Evolutionary conservation across 2,888 invertebrate genomes (phyloP), one percentile per base, ranked within the genome.

Genomic region (Nebria salina): DNA sequence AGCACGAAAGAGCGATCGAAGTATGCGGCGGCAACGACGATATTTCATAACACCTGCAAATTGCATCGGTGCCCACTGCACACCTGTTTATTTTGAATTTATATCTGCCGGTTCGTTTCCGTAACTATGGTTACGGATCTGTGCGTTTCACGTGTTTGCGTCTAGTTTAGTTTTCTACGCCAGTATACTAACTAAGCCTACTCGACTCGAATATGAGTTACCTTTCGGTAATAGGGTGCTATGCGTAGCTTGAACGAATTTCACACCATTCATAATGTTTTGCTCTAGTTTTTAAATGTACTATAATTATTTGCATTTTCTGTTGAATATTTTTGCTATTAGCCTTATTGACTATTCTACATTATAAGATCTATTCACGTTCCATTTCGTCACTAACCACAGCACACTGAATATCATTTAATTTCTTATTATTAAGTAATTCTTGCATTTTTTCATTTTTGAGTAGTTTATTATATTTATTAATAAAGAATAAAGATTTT

Each of bases 21-120:
- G 34, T 34, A 34, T 34, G 34, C 34, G 34, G 34, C 34, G 34
- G 34, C 34, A 34, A 34, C 5, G 34, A 34, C 54, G 54, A 54
- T 54, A 54, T 54, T 54, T 54, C 54, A 54, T 54, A 54, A 54
- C 54, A 54, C 54, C 54, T 54, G 54, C 54, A 54, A 54, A 54
- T 54, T 54, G 54, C 54, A 54, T 54, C 54, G 54, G 54, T 54
- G 54, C 43, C 9, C 43, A 43, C 43, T 54, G 54, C 54, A 54
- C 54, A 54, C 54, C 54, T 54, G 54, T 54, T 54, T 54, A 54
- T 54, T 54, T 11, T 54, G 54, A 54, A 54, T 54, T 54, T 54
- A 54, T 54, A 54, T 54, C 54, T 54, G 54, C 54, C 54, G 54
- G 54, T 2, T 54, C 1, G 54, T 54, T 54, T 54, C 54, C 54